These are phyloP conservation scores for Acrocephalus arundinaceus DNA, from an alignment of 2,113 vertebrate genomes.

Conservation along the genomic window DNA sequence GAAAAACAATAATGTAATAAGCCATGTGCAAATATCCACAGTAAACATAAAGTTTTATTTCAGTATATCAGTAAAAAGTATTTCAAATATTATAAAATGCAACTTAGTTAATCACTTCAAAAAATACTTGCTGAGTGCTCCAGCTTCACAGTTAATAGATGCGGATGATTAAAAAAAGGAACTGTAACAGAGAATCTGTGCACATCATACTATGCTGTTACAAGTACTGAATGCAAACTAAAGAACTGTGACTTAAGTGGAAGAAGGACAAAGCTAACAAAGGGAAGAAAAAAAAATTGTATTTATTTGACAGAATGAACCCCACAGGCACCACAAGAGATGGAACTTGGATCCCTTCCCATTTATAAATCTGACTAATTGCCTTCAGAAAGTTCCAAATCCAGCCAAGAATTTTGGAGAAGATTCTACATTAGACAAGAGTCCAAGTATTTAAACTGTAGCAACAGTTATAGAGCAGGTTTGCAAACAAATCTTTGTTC, in stretches of 20 bases:
- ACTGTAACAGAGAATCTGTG: neutral
- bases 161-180: neutral
- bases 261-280: neutral
- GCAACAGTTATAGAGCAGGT: neutral
- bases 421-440: neutral
- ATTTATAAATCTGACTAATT: neutral
- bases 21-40: neutral
- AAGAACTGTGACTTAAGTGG: neutral
- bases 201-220: neutral
- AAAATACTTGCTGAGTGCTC: neutral
- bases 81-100: neutral
- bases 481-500: neutral
- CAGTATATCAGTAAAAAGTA: neutral
- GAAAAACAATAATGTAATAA: neutral
- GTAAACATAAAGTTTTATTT: neutral
- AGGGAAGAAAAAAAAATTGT: neutral
- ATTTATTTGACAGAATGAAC: neutral
- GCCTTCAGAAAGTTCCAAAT: neutral
- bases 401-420: neutral
- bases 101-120: neutral
- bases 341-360: neutral
- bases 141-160: neutral
- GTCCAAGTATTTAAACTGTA: neutral
- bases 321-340: neutral
- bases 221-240: neutral